A percentile compares a stretch with the other conserved stretches of the same genome.
Evolutionary conservation across 92 coral and sea anemone species (phyloP).

Genomic region (Diadumene lineata): DNA sequence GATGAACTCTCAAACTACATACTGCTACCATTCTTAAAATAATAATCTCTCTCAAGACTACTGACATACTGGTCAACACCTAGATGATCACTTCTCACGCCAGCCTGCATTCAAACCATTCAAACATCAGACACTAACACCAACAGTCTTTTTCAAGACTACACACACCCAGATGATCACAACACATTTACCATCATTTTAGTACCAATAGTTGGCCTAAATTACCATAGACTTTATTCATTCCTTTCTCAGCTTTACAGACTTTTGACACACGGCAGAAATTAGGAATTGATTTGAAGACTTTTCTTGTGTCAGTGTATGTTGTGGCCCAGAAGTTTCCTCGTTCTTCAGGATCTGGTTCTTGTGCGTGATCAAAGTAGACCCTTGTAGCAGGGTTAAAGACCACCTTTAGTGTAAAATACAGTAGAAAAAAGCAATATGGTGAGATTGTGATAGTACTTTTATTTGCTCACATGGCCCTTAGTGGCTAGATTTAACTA

Average conservation of each 20-base stretch:
- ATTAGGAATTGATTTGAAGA: conserved; percentile 78
- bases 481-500: too few relatives aligned
- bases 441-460: neutral
- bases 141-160: too few relatives aligned
- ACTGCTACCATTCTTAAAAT: neutral
- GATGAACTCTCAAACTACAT: too few relatives aligned
- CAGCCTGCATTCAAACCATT: too few relatives aligned
- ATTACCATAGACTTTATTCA: conserved; percentile 27
- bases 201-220: neutral
- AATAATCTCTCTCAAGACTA: neutral
- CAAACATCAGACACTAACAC: too few relatives aligned
- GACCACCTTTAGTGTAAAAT: conserved; percentile 44
- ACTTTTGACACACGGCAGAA: neutral
- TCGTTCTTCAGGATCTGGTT: conserved; percentile 89
- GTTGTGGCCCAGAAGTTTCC: conserved; percentile 89
- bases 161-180: too few relatives aligned
- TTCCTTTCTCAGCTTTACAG: neutral
- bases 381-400: conserved; percentile 75
- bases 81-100: too few relatives aligned
- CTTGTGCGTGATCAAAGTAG: conserved; percentile 87
- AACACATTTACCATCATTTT: neutral
- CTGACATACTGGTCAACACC: too few relatives aligned
- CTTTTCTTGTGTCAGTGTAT: conserved; percentile 72
- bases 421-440: neutral
- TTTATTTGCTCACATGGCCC: too few relatives aligned